Conservation (phyloP, 2,113 vertebrate genomes). For the Phyllopteryx taeniolatus region DNA sequence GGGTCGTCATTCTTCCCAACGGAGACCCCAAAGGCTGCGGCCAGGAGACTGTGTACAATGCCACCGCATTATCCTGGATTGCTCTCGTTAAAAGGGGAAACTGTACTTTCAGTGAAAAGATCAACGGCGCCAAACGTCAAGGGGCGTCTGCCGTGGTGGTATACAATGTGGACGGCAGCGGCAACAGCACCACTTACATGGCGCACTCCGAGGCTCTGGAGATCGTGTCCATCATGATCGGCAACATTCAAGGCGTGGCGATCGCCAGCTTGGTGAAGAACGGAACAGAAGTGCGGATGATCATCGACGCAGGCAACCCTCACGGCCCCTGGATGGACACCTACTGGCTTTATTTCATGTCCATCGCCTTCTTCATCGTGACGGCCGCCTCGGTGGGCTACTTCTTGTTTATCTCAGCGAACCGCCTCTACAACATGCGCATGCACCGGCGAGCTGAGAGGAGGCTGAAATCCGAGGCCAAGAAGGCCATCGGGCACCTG, state of each 20-base stretch:
- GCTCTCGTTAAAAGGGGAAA: constrained; percentile 87
- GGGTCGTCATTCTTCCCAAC: constrained; percentile 49
- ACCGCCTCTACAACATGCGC: constrained; percentile 52
- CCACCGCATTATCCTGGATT: constrained; percentile 71
- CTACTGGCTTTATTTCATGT: constrained; percentile 73
- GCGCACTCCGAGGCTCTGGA: constrained; percentile 18
- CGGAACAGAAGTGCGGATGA: constrained; percentile 49
- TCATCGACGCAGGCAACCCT: constrained; percentile 38
- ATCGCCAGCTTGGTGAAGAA: constrained; percentile 44
- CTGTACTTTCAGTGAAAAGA: constrained; percentile 84
- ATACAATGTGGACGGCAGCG: constrained; percentile 75
- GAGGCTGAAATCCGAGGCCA: constrained; percentile 81
- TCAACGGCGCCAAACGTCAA: constrained; percentile 64
- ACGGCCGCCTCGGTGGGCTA: constrained; percentile 64
- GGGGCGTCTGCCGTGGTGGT: constrained; percentile 82
- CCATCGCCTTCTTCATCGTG: constrained; percentile 70
- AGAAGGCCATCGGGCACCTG: constrained; percentile 83
- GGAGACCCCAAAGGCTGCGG: constrained; percentile 61
- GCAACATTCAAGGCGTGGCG: constrained; percentile 58
- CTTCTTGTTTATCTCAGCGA: constrained; percentile 65
- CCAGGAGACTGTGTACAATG: constrained; percentile 32
- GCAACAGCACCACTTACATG: constrained; percentile 74
- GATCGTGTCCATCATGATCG: constrained; percentile 66
- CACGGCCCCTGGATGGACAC: constrained; percentile 60
- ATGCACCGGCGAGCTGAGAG: constrained; percentile 62